These are phyloP conservation scores for Rhizomys pruinosus DNA, from an alignment of 2,113 vertebrate genomes.

Conservation along the genomic window DNA sequence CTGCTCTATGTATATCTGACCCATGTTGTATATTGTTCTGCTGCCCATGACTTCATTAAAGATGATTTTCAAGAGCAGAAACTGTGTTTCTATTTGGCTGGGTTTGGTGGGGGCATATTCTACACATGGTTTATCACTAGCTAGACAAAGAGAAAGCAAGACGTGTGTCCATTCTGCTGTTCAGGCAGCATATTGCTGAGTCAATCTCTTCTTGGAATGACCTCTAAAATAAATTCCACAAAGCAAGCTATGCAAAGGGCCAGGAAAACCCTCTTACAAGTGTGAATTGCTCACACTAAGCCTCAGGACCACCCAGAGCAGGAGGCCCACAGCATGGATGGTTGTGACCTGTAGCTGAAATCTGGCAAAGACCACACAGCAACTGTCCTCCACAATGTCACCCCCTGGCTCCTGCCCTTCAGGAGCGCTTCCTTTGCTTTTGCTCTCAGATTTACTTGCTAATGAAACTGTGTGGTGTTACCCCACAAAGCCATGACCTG, in stretches of 20 bases:
- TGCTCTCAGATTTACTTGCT: background rate
- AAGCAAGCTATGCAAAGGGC: background rate
- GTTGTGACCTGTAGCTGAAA: background rate
- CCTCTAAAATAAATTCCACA: slow-evolving; percentile 19
- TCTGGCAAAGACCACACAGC: slow-evolving; percentile 33
- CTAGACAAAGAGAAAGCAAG: slow-evolving; percentile 34
- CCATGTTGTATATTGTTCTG: background rate
- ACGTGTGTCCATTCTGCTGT: background rate
- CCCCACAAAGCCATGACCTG: background rate
- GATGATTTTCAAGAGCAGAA: slow-evolving; percentile 29
- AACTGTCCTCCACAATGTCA: slow-evolving; percentile 31
- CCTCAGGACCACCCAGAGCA: background rate
- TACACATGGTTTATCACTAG: background rate
- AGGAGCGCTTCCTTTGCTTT: background rate
- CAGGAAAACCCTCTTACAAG: slow-evolving; percentile 38
- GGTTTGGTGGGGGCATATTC: background rate
- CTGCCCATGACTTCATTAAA: slow-evolving; percentile 73
- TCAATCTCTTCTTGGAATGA: slow-evolving; percentile 40
- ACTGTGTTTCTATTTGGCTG: slow-evolving; percentile 26
- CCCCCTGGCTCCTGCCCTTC: slow-evolving; percentile 36
- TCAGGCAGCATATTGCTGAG: background rate
- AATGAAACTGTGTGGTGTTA: background rate
- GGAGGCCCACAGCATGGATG: background rate
- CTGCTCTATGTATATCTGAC: slow-evolving; percentile 35
- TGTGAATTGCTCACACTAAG: background rate